A percentile compares a stretch with the other conserved stretches of the same genome.
These are phyloP conservation scores for Gasterosteus aculeatus DNA, from an alignment of 2,113 vertebrate species.

Conservation along the genomic window DNA sequence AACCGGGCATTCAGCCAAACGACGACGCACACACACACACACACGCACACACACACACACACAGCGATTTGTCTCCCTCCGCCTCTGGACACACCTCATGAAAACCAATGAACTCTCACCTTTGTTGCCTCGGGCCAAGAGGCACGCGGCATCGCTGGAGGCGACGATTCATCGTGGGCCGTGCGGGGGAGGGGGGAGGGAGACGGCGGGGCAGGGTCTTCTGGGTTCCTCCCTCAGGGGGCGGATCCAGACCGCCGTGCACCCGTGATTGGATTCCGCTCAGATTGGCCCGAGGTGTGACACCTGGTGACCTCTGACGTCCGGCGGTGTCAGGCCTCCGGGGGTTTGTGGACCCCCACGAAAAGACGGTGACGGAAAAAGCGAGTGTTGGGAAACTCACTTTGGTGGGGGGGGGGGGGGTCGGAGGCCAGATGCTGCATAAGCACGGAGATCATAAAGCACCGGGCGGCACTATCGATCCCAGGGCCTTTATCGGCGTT, in stretches of 20 bases:
- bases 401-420: slow-evolving; percentile 24
- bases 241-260: slow-evolving; percentile 26
- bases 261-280: slow-evolving; percentile 47
- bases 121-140: slow-evolving; percentile 66
- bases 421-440: slow-evolving; percentile 72
- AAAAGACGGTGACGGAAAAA: slow-evolving; percentile 56
- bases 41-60: slow-evolving; percentile 26
- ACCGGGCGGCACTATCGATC: slow-evolving; percentile 69
- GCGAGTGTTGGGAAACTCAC: slow-evolving; percentile 65
- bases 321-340: slow-evolving; percentile 42
- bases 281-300: slow-evolving; percentile 44
- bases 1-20: slow-evolving; percentile 72
- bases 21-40: slow-evolving; percentile 28
- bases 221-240: slow-evolving; percentile 53
- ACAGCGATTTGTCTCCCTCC: slow-evolving; percentile 75
- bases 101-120: slow-evolving; percentile 79
- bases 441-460: slow-evolving; percentile 78
- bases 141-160: slow-evolving; percentile 48
- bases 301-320: slow-evolving; percentile 55
- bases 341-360: slow-evolving; percentile 32
- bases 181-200: no score
- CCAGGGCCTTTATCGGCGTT: slow-evolving; percentile 66
- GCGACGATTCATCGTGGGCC: slow-evolving; percentile 59
- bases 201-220: slow-evolving; percentile 1
- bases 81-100: slow-evolving; percentile 72